A percentile compares a stretch with the other conserved stretches of the same genome.
phyloP scores from a whole-genome alignment of 2,113 vertebrate species.

The Ascaphus truei region DNA sequence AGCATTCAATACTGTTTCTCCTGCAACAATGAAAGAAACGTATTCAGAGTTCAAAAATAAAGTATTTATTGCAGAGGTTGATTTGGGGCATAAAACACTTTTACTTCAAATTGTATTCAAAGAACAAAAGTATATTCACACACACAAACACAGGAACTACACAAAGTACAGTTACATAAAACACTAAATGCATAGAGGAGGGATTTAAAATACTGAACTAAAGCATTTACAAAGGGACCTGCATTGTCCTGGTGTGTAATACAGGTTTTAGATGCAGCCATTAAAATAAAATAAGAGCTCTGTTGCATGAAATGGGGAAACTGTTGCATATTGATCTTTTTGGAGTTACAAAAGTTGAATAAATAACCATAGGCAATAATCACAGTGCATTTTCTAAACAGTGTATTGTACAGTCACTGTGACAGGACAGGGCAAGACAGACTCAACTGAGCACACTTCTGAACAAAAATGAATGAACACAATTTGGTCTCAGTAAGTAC shows the following conservation, averaged over 20 bases:
- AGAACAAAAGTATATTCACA: slow-evolving; percentile 43
- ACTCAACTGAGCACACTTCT: neutral
- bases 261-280: neutral
- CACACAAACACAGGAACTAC: slow-evolving; percentile 50
- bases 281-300: neutral
- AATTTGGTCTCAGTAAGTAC: neutral
- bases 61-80: slow-evolving; percentile 62
- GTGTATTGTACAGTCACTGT: neutral
- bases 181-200: neutral
- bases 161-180: slow-evolving; percentile 37
- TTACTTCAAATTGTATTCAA: slow-evolving; percentile 29
- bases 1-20: no score
- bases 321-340: slow-evolving; percentile 2
- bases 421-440: no score
- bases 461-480: neutral
- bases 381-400: slow-evolving; percentile 5
- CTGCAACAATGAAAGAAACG: neutral
- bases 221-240: slow-evolving; percentile 19
- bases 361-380: neutral
- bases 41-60: slow-evolving; percentile 67
- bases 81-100: slow-evolving; percentile 29
- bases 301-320: neutral
- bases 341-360: neutral
- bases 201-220: neutral
- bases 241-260: slow-evolving; percentile 4